These are phyloP conservation scores for Criorhina ranunculi DNA, from an alignment of 2,888 invertebrate genomes.

Conservation along the genomic window DNA sequence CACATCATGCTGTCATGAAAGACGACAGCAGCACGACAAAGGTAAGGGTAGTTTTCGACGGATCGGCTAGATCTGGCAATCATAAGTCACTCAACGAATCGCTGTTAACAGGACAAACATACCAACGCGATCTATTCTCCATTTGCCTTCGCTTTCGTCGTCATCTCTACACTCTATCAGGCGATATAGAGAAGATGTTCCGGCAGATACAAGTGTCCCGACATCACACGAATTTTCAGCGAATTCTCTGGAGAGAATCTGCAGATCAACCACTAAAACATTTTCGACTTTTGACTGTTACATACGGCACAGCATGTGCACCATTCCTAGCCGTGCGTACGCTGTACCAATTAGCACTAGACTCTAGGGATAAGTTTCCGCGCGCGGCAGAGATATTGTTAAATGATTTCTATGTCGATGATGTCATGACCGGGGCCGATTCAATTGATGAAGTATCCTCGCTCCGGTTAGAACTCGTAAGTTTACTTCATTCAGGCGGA, in stretches of 20 bases:
- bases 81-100: conserved; percentile 47
- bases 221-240: too few species aligned
- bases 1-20: conserved; percentile 23
- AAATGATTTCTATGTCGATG: conserved; percentile 78
- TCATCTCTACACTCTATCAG: conserved; percentile 43
- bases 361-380: background rate
- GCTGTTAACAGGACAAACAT: conserved; percentile 36
- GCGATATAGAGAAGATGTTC: conserved; percentile 16
- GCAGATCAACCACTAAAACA: too few species aligned
- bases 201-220: too few species aligned
- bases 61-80: conserved; percentile 3
- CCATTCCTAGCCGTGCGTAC: background rate
- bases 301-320: too few species aligned
- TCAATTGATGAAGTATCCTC: conserved; percentile 21
- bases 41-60: conserved; percentile 6
- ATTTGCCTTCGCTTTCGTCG: conserved; percentile 37
- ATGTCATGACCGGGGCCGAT: conserved; percentile 69
- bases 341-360: background rate
- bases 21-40: conserved; percentile 33
- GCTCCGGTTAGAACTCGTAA: conserved; percentile 9
- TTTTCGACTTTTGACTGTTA: too few species aligned
- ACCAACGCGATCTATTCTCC: conserved; percentile 34
- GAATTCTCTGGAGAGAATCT: too few species aligned
- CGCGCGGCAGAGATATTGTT: conserved; percentile 9
- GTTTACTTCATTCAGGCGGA: conserved; percentile 6